Conservation (phyloP, 2,113 vertebrate genomes). For the Leptobrachium ailaonicum region DNA sequence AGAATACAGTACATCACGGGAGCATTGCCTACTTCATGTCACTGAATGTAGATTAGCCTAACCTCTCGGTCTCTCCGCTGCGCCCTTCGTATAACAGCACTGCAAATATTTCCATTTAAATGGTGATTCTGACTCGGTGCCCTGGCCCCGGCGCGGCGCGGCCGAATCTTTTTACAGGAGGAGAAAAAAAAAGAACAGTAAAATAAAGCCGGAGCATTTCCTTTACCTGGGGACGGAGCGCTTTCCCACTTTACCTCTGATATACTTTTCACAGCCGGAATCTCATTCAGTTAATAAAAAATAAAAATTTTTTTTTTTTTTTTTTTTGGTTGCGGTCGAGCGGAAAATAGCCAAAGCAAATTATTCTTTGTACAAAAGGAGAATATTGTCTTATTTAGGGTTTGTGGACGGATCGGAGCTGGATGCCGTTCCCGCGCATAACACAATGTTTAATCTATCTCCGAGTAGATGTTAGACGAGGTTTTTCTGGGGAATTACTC, state of each 20-base stretch:
- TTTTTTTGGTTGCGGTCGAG: slow-evolving; percentile 24
- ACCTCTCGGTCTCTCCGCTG: not conserved
- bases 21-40: not conserved
- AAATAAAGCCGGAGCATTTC: slow-evolving; percentile 37
- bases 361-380: slow-evolving; percentile 34
- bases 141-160: not conserved
- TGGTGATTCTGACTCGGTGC: slow-evolving; percentile 34
- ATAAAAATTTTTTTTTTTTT: slow-evolving; percentile 9
- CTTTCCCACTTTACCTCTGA: slow-evolving; percentile 35
- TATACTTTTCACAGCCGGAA: slow-evolving; percentile 42
- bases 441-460: not conserved
- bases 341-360: slow-evolving; percentile 39
- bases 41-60: slow-evolving; percentile 34
- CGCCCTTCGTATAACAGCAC: not conserved
- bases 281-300: slow-evolving; percentile 44
- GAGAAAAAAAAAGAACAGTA: not conserved
- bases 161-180: not conserved
- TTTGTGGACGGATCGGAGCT: not conserved
- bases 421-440: not conserved
- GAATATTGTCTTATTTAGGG: slow-evolving; percentile 37
- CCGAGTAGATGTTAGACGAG: not conserved
- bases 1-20: not conserved
- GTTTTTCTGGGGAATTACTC: not conserved
- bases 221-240: slow-evolving; percentile 32
- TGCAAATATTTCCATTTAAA: slow-evolving; percentile 43